Percentiles rank a stretch among this genome's conserved stretches.
phyloP scores from a whole-genome alignment of 2,113 vertebrate species.

The Tragelaphus strepsiceros region DNA sequence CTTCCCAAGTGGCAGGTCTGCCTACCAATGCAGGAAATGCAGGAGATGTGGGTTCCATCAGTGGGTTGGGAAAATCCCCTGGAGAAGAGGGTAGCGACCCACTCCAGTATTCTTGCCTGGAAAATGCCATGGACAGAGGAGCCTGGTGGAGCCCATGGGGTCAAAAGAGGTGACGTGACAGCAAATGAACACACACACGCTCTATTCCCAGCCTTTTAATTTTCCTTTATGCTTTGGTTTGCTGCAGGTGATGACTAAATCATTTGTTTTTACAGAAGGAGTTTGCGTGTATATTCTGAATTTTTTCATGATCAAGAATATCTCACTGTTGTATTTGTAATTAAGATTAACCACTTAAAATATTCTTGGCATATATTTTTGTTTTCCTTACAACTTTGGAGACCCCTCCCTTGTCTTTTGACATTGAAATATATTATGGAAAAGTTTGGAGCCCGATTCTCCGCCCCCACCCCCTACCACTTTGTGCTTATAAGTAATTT shows the following conservation, averaged over 20 bases:
- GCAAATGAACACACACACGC: background rate
- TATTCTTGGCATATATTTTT: background rate
- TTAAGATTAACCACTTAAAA: background rate
- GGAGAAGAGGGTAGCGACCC: background rate
- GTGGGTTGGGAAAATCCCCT: background rate
- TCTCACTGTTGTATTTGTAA: background rate
- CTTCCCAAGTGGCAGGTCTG: background rate
- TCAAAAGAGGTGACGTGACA: background rate
- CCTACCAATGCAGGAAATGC: background rate
- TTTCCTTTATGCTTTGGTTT: background rate
- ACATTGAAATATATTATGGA: background rate
- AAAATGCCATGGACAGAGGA: background rate
- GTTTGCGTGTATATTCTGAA: background rate
- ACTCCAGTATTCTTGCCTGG: background rate
- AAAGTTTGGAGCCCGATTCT: background rate
- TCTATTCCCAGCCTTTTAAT: background rate
- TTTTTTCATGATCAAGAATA: background rate
- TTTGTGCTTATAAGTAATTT: background rate
- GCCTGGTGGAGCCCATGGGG: background rate
- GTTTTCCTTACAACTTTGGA: background rate
- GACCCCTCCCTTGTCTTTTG: background rate
- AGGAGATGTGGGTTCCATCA: background rate
- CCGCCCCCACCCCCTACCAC: accelerated
- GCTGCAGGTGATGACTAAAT: background rate
- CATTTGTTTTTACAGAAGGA: background rate